Percentiles rank a stretch among this genome's conserved stretches.
Conservation (phyloP, 2,113 vertebrate genomes). For the Willisornis vidua region DNA sequence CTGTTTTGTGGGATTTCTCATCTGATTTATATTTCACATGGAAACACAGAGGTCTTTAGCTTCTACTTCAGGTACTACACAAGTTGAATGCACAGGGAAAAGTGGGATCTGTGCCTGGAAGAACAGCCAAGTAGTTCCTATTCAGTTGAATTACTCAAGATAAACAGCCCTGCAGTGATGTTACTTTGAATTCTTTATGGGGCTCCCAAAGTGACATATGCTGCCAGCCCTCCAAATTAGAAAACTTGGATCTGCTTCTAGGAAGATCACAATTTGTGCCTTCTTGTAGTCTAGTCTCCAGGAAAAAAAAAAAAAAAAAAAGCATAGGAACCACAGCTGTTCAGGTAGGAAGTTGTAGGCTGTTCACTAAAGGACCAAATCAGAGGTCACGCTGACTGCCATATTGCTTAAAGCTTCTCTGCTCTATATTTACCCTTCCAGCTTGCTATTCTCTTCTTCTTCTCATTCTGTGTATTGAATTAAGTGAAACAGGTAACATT, state of each 20-base stretch:
- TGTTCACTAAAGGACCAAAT: not conserved
- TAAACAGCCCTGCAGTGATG: not conserved
- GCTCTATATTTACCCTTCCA: not conserved
- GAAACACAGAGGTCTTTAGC: not conserved
- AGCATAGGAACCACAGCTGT: not conserved
- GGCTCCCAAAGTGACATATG: not conserved
- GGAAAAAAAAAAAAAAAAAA: not conserved
- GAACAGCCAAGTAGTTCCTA: not conserved
- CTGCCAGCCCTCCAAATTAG: not conserved
- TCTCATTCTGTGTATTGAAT: not conserved
- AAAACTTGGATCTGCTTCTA: not conserved
- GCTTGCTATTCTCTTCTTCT: not conserved
- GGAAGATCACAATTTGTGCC: not conserved
- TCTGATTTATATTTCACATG: not conserved
- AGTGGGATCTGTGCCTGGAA: not conserved
- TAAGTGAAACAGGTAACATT: not conserved
- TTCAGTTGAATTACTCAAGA: not conserved
- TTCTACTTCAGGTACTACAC: not conserved
- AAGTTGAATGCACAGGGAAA: not conserved
- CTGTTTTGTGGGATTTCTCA: not conserved
- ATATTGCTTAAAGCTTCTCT: not conserved
- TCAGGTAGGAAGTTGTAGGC: not conserved
- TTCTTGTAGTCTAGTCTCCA: not conserved
- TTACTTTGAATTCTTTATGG: not conserved
- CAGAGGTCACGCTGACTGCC: accelerated